phyloP scores from a whole-genome alignment of 2,888 invertebrate species.

The Habrosyne pyritoides region DNA sequence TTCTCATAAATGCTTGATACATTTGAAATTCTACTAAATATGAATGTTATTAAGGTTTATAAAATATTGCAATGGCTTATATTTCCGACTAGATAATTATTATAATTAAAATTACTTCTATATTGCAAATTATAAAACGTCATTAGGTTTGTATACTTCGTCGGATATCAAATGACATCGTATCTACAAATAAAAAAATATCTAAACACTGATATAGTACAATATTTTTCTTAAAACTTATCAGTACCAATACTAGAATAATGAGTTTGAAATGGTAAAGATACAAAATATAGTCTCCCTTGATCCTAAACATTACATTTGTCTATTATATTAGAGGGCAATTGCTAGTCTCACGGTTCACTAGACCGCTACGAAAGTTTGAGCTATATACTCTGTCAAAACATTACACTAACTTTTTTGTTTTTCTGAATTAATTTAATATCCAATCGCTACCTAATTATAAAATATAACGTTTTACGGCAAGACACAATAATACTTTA shows the following conservation, averaged over 20 bases:
- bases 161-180: constrained; percentile 20
- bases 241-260: background rate
- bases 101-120: constrained; percentile 73
- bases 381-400: background rate
- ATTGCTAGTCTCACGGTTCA: background rate
- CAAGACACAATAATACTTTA: constrained; percentile 66
- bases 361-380: background rate
- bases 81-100: constrained; percentile 81
- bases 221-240: background rate
- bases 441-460: constrained; percentile 10
- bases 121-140: constrained; percentile 51
- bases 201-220: constrained; percentile 6
- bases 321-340: constrained; percentile 3
- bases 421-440: constrained; percentile 14
- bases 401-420: constrained; percentile 11
- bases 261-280: constrained; percentile 30
- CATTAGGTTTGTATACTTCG: constrained; percentile 22
- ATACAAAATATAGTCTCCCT: constrained; percentile 6
- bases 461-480: constrained; percentile 38
- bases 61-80: constrained; percentile 81
- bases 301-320: constrained; percentile 11
- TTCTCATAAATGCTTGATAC: constrained; percentile 54
- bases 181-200: background rate
- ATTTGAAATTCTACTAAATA: constrained; percentile 44
- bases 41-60: constrained; percentile 52